These are phyloP conservation scores for Acleris sparsana DNA, from an alignment of 2,888 invertebrate species.

Conservation along the genomic window DNA sequence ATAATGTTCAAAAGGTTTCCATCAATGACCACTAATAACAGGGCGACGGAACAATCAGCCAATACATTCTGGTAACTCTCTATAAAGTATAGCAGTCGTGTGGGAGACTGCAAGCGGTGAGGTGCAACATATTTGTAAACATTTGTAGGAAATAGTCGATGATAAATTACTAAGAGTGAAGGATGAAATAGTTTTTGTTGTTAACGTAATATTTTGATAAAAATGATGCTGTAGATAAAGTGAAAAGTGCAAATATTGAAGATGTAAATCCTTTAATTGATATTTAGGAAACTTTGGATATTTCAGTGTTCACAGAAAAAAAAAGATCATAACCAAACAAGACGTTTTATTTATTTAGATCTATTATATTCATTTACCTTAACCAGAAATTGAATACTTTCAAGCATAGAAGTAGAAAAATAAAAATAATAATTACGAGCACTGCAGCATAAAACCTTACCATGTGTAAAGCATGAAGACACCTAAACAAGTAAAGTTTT, in stretches of 20 bases:
- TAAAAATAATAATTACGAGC: too few species aligned
- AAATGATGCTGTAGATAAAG: too few species aligned
- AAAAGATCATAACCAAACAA: too few species aligned
- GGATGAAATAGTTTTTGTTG: too few species aligned
- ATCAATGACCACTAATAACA: conserved; percentile 33
- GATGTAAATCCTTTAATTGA: too few species aligned
- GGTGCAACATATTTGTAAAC: conserved; percentile 4
- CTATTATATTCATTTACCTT: too few species aligned
- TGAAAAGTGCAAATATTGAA: too few species aligned
- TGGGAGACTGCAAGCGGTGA: conserved; percentile 6
- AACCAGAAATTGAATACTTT: too few species aligned
- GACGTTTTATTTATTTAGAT: too few species aligned
- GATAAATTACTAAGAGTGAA: background rate
- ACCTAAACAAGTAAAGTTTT: conserved; percentile 49
- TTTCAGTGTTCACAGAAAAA: too few species aligned
- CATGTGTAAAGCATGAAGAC: background rate
- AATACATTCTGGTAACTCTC: conserved; percentile 30
- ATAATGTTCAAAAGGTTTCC: conserved; percentile 16
- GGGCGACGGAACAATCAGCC: conserved; percentile 35
- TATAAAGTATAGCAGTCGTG: conserved; percentile 26
- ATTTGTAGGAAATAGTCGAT: background rate
- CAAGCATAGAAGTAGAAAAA: too few species aligned
- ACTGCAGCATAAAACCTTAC: background rate
- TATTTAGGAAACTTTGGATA: too few species aligned
- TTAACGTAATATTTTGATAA: background rate